Evolutionary conservation across 2,797 vertebrate species (phyloP).

Genomic region (Sebastes kiyomatsui): DNA sequence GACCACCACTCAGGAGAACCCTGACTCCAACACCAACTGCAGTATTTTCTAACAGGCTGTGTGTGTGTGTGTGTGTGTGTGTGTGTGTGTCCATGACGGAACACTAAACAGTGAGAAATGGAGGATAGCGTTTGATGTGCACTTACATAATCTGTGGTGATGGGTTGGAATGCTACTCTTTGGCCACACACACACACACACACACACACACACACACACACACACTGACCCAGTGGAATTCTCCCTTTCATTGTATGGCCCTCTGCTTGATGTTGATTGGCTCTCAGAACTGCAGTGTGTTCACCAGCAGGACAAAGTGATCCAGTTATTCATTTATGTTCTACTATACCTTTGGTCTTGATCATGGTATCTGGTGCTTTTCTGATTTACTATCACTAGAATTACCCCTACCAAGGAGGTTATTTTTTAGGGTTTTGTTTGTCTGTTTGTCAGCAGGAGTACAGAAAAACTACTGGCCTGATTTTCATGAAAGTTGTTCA

Average conservation of each 20-base stretch:
- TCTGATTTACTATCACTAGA: background rate
- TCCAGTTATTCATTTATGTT: background rate
- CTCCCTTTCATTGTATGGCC: background rate
- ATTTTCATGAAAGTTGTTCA: background rate
- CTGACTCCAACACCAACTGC: background rate
- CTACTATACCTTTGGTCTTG: background rate
- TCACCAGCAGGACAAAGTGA: background rate
- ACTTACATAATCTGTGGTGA: constrained; percentile 58
- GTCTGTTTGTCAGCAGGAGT: background rate
- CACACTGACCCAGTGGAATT: constrained; percentile 11
- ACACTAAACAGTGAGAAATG: constrained; percentile 45
- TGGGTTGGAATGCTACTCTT: constrained; percentile 48
- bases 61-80: background rate
- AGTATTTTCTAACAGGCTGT: background rate
- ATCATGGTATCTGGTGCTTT: background rate
- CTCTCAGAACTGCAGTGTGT: constrained; percentile 8
- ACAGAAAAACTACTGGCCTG: background rate
- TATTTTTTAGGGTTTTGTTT: background rate
- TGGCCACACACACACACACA: constrained; percentile 11
- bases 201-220: background rate
- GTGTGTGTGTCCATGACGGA: constrained; percentile 14
- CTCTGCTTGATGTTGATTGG: constrained; percentile 24
- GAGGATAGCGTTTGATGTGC: constrained; percentile 61
- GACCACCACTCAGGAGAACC: background rate
- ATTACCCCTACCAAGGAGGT: background rate